Conservation (phyloP, 1,140 invertebrate genomes). For the Orussus abietinus region DNA sequence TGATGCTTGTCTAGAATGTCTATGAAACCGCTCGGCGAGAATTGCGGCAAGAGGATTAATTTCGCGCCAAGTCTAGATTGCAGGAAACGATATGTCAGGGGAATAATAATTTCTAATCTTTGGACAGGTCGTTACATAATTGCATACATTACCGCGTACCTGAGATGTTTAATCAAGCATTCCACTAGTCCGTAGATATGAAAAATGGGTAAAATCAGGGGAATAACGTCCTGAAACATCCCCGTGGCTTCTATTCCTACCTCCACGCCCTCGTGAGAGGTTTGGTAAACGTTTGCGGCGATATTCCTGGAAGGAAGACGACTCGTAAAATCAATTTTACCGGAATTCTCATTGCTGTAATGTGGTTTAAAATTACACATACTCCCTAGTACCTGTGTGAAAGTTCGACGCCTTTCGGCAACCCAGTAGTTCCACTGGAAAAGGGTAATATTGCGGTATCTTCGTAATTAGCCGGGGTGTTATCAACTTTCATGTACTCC, state of each 20-base stretch:
- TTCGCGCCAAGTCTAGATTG: constrained; percentile 55
- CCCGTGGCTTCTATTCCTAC: constrained; percentile 31
- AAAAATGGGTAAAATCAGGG: constrained; percentile 72
- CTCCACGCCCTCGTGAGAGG: constrained; percentile 2
- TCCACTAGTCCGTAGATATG: constrained; percentile 73
- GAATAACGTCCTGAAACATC: constrained; percentile 56
- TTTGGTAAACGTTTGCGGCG: constrained; percentile 51
- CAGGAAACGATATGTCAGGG: too few relatives aligned
- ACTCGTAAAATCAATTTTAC: constrained; percentile 2
- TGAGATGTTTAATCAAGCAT: constrained; percentile 53
- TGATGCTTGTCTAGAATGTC: constrained; percentile 55
- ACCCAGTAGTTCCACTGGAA: constrained; percentile 86
- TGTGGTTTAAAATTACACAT: background rate
- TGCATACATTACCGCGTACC: constrained; percentile 21
- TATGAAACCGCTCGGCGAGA: constrained; percentile 59
- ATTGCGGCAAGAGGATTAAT: constrained; percentile 68
- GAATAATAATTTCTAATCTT: background rate
- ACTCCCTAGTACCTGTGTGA: constrained; percentile 57
- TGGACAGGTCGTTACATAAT: background rate
- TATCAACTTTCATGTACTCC: constrained; percentile 39
- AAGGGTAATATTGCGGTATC: constrained; percentile 60
- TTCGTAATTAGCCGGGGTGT: constrained; percentile 37
- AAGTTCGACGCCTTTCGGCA: constrained; percentile 84
- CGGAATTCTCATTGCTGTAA: background rate
- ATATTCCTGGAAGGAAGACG: constrained; percentile 47